Evolutionary conservation across 2,888 invertebrate species (phyloP).

Genomic region (Drosophila rellima): DNA sequence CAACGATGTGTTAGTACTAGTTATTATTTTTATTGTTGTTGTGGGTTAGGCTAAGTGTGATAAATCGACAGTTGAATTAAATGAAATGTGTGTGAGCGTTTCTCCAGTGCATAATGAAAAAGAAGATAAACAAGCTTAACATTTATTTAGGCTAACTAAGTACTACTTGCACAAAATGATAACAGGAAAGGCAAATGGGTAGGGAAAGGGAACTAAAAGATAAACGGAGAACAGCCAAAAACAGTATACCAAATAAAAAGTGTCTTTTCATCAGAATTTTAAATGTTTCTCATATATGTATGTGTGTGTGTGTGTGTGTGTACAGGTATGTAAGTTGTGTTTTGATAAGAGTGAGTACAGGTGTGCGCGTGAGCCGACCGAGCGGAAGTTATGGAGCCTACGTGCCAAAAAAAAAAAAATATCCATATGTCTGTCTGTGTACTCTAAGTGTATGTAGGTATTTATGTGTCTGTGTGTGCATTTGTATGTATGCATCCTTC

Average conservation of each 20-base stretch:
- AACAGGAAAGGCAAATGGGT: conserved; percentile 24
- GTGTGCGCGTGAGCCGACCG: conserved; percentile 70
- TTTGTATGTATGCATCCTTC: conserved; percentile 22
- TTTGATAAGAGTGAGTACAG: conserved; percentile 54
- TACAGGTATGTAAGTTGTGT: conserved; percentile 27
- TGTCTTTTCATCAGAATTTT: conserved; percentile 81
- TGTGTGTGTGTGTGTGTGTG: conserved; percentile 2
- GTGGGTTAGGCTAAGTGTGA: conserved; percentile 69
- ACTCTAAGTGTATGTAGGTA: conserved; percentile 13
- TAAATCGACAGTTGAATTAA: conserved; percentile 79
- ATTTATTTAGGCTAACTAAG: conserved; percentile 24
- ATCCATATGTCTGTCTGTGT: conserved; percentile 13
- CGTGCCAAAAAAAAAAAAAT: conserved; percentile 62
- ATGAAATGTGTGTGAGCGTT: conserved; percentile 45
- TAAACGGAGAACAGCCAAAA: conserved; percentile 17
- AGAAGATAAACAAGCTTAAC: conserved; percentile 15
- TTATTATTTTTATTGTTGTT: conserved; percentile 19
- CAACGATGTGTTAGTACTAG: conserved; percentile 36
- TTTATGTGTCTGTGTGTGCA: conserved; percentile 19
- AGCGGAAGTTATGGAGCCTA: conserved; percentile 75
- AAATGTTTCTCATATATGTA: conserved; percentile 54
- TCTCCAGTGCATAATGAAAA: conserved; percentile 6
- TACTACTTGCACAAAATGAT: conserved; percentile 22
- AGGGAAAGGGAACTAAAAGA: conserved; percentile 19
- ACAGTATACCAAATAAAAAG: conserved; percentile 66